Conservation (phyloP, 92 coral and sea anemone genomes). For the Porites lobata region DNA sequence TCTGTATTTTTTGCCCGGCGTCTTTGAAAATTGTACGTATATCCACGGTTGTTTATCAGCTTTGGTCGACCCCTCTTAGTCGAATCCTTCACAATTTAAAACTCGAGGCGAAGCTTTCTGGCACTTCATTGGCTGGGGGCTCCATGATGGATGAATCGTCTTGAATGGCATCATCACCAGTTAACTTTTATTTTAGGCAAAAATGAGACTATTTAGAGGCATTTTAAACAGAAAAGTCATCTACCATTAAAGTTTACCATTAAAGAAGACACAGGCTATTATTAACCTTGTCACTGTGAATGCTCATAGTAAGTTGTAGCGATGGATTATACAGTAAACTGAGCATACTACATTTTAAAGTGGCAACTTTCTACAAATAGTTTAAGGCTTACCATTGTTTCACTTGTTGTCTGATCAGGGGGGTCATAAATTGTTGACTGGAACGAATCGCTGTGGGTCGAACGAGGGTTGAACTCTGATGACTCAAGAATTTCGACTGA, state of each 20-base stretch:
- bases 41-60: slow-evolving; percentile 34
- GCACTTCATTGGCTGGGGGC: slow-evolving; percentile 8
- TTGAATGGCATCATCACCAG: slow-evolving; percentile 9
- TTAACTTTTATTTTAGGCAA: slow-evolving; percentile 6
- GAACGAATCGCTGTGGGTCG: background rate
- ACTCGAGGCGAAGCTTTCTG: slow-evolving; percentile 10
- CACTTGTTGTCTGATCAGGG: background rate
- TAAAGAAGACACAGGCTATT: background rate
- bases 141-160: slow-evolving; percentile 26
- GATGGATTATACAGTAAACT: slow-evolving; percentile 2
- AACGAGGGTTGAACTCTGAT: no score
- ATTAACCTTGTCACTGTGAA: no score
- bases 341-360: background rate
- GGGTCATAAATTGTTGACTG: slow-evolving; percentile 34
- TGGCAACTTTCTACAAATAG: background rate
- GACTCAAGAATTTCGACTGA: no score
- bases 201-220: background rate
- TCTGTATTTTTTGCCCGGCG: slow-evolving; percentile 15
- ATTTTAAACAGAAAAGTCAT: background rate
- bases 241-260: background rate
- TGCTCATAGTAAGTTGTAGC: no score
- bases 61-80: slow-evolving; percentile 31
- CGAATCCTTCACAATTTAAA: slow-evolving; percentile 14
- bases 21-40: slow-evolving; percentile 27
- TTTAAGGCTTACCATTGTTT: slow-evolving; percentile 13